Evolutionary conservation across 2,113 vertebrate genomes (phyloP), one percentile per base, ranked within the genome.

Genomic region (Romanogobio albipinnatus): DNA sequence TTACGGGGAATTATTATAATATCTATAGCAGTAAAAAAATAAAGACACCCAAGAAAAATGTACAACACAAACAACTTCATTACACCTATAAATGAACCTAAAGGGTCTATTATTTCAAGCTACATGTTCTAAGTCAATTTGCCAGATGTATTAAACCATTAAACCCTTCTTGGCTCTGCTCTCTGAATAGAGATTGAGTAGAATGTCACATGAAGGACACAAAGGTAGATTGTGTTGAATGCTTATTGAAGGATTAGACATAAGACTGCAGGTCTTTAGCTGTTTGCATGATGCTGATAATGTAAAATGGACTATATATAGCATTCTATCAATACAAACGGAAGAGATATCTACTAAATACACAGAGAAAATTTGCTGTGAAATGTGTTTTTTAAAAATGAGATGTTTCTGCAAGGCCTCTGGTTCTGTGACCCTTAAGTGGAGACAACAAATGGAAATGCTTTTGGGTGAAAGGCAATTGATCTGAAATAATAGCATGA

Each of bases 171-270:
- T 64, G 56, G 2, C 71, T 81, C 36, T 4, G 15, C 26, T 78
- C n/a, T 59, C 11, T 43, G 70, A 84, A 81, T 73, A 61, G 24
- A 19, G 19, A 81, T 71, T 43, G 49, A 68, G 74, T 39, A 39
- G 76, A 76, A 88, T 64, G 77, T 84, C 29, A 82, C 51, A 62
- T 49, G 56, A 88, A 82, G 64, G 85, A 62, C 73, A 82, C 22
- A 58, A 75, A 36, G 24, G 29, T 66, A 47, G 49, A 49, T 24
- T 86, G 73, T 51, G 22, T n/a, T 76, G 24, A 59, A 62, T 56
- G 78, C 74, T 66, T 76, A 78, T 83, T 61, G 33, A 26, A 43
- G 19, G 22, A 22, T 58, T 36, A 76, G 9, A 56, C 7, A n/a
- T 11, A 73, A 19, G 70, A 47, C 10, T 3, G 66, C 33, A 68